phyloP scores from a whole-genome alignment of 2,797 vertebrate genomes.

The Molothrus ater region DNA sequence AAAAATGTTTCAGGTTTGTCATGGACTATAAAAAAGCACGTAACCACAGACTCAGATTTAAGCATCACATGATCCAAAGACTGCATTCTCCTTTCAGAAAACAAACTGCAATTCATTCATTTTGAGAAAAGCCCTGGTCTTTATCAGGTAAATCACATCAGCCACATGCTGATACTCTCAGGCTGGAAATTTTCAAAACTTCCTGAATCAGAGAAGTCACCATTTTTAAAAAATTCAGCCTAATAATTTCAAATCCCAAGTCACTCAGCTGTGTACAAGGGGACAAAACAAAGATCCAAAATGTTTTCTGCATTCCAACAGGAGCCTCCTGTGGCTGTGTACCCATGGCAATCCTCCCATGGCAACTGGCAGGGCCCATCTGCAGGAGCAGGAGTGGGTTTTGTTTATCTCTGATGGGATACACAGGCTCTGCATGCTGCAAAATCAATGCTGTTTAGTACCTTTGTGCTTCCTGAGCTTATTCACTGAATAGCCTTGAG shows the following conservation, averaged over 20 bases:
- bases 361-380: neutral
- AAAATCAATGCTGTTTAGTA: neutral
- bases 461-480: neutral
- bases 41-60: constrained; percentile 18
- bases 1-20: neutral
- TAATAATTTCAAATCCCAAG: neutral
- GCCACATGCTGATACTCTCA: neutral
- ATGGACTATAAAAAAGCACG: neutral
- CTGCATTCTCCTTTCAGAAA: neutral
- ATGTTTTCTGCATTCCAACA: neutral
- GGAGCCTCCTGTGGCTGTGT: rapidly evolving
- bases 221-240: neutral
- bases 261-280: neutral
- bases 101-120: neutral
- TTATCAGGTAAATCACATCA: neutral
- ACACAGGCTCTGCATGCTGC: neutral
- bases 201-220: neutral
- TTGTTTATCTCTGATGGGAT: neutral
- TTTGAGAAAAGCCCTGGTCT: neutral
- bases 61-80: neutral
- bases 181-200: neutral
- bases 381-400: neutral
- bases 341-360: neutral
- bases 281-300: neutral
- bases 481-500: neutral